Evolutionary conservation across 1,140 invertebrate genomes (phyloP).

Genomic region (Nixonia krombeini): DNA sequence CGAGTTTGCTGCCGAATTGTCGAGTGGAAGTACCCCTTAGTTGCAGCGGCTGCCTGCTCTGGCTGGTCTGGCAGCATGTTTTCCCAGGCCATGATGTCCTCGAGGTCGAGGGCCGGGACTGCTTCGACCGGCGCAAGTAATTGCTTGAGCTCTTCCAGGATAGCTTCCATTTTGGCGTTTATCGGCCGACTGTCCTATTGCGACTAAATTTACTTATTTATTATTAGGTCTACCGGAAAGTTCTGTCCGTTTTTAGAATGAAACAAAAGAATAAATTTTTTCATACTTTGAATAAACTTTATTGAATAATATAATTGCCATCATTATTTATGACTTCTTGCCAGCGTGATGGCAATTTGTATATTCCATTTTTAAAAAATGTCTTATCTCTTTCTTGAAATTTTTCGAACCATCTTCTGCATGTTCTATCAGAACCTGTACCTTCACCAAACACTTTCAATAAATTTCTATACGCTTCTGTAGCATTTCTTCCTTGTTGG

Average conservation of each 20-base stretch:
- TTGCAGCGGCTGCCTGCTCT: no score
- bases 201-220: no score
- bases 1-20: no score
- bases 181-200: no score
- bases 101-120: no score
- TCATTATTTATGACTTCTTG: slow-evolving; percentile 5
- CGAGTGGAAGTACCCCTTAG: no score
- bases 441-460: slow-evolving; percentile 27
- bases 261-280: slow-evolving; percentile 2
- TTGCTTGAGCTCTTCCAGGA: no score
- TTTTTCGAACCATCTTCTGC: slow-evolving; percentile 17
- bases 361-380: slow-evolving; percentile 4
- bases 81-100: no score
- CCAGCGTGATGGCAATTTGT: slow-evolving; percentile 2
- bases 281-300: background rate
- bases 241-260: background rate
- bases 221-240: background rate
- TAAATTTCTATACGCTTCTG: slow-evolving; percentile 31
- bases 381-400: slow-evolving; percentile 4
- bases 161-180: no score
- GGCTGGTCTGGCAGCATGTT: no score
- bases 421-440: slow-evolving; percentile 16
- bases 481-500: slow-evolving; percentile 32
- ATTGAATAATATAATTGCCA: background rate
- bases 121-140: no score